These are phyloP conservation scores for Agrilus planipennis DNA, from an alignment of 1,140 invertebrate genomes.

Conservation along the genomic window DNA sequence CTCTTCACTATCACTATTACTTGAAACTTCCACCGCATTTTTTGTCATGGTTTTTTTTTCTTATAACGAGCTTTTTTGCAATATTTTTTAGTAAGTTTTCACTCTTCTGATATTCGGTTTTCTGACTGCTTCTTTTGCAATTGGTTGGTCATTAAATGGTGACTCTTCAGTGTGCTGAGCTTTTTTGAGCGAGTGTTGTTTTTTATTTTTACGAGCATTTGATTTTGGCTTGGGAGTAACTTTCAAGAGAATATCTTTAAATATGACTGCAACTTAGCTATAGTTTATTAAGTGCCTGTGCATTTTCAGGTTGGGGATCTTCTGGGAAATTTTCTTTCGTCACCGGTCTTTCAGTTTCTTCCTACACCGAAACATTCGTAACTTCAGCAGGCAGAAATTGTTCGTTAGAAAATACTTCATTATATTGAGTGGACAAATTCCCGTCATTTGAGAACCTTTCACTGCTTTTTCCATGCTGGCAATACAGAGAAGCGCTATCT, in stretches of 20 bases:
- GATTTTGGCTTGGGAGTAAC: slow-evolving; percentile 3
- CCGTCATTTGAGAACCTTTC: slow-evolving; percentile 9
- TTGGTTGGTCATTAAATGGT: slow-evolving; percentile 1
- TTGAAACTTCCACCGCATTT: neutral
- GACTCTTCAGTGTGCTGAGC: slow-evolving; percentile 3
- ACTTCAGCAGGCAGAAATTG: slow-evolving; percentile 3
- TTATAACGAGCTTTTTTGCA: slow-evolving; percentile 4
- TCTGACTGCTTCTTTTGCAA: neutral
- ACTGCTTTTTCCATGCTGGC: slow-evolving; percentile 9
- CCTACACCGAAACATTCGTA: neutral
- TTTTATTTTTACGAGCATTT: neutral
- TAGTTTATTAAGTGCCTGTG: slow-evolving; percentile 2
- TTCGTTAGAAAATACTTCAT: slow-evolving; percentile 6
- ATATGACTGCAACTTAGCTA: slow-evolving; percentile 4
- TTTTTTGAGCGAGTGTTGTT: neutral
- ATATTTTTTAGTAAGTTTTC: slow-evolving; percentile 5
- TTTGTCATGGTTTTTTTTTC: slow-evolving; percentile 1
- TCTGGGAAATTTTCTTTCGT: no score
- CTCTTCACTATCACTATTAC: neutral
- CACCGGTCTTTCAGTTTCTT: no score
- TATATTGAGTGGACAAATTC: slow-evolving; percentile 7
- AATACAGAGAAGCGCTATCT: slow-evolving; percentile 9
- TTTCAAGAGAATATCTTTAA: slow-evolving; percentile 7
- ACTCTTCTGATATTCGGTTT: neutral
- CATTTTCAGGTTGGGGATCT: slow-evolving; percentile 5